Percentiles rank a stretch among this genome's conserved stretches.
phyloP scores from a whole-genome alignment of 2,888 invertebrate species.

The Formica aserva region DNA sequence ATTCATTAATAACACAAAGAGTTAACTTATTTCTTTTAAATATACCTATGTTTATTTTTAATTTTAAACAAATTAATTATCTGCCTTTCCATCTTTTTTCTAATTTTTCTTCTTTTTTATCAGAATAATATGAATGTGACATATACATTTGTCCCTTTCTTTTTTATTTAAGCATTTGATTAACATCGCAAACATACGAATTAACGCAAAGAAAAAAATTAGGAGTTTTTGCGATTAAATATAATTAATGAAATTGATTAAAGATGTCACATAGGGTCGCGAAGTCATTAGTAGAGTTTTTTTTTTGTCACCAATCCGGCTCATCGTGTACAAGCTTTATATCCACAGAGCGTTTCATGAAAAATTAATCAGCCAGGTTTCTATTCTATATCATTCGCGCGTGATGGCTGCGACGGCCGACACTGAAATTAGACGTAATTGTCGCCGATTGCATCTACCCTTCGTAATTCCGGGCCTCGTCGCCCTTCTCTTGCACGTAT shows the following conservation, averaged over 20 bases:
- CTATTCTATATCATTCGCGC: conserved; percentile 66
- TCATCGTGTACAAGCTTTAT: conserved; percentile 30
- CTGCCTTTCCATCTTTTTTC: neutral
- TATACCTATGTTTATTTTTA: neutral
- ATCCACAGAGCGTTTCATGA: conserved; percentile 52
- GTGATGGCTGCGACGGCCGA: conserved; percentile 76
- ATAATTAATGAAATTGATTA: neutral
- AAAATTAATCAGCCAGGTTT: conserved; percentile 67
- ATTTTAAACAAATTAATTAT: neutral
- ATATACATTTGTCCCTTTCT: neutral
- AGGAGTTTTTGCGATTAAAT: neutral
- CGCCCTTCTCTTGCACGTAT: conserved; percentile 47
- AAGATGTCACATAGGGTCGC: neutral
- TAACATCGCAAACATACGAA: neutral
- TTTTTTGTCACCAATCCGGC: conserved; percentile 17
- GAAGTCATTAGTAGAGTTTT: conserved; percentile 2
- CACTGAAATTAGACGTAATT: conserved; percentile 82
- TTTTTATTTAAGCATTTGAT: neutral
- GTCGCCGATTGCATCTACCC: conserved; percentile 80
- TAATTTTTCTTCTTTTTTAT: neutral
- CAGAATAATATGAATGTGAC: neutral
- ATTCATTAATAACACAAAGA: neutral
- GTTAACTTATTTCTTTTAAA: neutral
- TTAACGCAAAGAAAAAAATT: neutral
- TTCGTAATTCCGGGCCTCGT: conserved; percentile 63